A percentile compares a stretch with the other conserved stretches of the same genome.
phyloP scores from a whole-genome alignment of 1,140 invertebrate species.

The Chironomus tepperi region DNA sequence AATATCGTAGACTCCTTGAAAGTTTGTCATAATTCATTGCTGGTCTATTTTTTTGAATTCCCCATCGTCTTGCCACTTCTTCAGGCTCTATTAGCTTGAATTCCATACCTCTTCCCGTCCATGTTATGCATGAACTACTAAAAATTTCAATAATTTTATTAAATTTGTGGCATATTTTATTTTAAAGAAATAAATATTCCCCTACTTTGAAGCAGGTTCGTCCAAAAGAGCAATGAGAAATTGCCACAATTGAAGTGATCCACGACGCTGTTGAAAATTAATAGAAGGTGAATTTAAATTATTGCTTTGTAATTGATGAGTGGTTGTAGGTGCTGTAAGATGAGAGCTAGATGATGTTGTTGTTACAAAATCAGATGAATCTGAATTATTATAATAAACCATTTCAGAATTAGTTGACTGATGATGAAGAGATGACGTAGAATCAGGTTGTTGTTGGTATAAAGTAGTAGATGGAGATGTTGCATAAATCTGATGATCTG shows the following conservation, averaged over 20 bases:
- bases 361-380: background rate
- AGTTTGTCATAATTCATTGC: conserved; percentile 98
- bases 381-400: conserved; percentile 17
- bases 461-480: background rate
- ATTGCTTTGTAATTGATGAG: conserved; percentile 26
- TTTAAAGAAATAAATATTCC: too few relatives aligned
- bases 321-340: background rate
- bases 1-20: conserved; percentile 84
- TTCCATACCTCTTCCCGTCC: conserved; percentile 90
- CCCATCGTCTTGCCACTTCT: conserved; percentile 78
- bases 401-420: background rate
- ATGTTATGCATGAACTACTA: conserved; percentile 83
- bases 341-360: background rate
- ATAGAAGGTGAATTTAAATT: conserved; percentile 36
- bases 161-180: too few relatives aligned
- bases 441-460: conserved; percentile 5
- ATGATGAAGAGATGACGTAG: background rate
- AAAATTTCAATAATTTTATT: too few relatives aligned
- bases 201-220: conserved; percentile 53
- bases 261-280: conserved; percentile 48
- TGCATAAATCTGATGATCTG: background rate
- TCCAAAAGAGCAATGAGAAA: conserved; percentile 84
- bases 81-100: conserved; percentile 92
- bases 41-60: conserved; percentile 78
- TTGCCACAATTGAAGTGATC: conserved; percentile 88